phyloP scores from a whole-genome alignment of 2,113 vertebrate genomes.

The Oxyruncus cristatus region DNA sequence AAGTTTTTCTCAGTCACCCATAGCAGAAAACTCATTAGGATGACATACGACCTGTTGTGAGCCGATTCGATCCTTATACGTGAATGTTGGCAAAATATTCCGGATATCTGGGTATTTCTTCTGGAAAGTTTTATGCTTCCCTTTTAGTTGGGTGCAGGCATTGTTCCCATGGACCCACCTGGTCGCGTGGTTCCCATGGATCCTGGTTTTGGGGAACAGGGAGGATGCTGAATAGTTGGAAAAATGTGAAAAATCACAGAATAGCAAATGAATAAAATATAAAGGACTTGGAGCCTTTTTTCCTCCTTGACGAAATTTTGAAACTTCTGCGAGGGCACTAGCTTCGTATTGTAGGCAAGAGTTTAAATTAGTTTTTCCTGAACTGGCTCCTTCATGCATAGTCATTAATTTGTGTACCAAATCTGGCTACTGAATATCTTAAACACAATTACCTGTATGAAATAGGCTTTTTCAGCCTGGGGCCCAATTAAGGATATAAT shows the following conservation, averaged over 20 bases:
- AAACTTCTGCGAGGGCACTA: not conserved
- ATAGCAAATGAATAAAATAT: not conserved
- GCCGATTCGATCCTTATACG: not conserved
- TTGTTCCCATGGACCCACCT: not conserved
- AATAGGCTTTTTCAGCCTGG: not conserved
- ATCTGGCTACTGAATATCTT: not conserved
- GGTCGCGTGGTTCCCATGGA: not conserved
- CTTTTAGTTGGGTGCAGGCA: rapidly evolving
- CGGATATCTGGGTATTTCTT: not conserved
- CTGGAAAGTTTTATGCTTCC: not conserved
- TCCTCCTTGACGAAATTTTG: not conserved
- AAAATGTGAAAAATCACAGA: not conserved
- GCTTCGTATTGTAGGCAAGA: not conserved
- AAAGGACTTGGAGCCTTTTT: not conserved
- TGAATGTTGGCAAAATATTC: not conserved
- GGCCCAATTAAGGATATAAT: not conserved
- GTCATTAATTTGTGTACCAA: not conserved
- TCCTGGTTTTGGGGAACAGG: not conserved
- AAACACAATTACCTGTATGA: not conserved
- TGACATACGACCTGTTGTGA: slow-evolving; percentile 30
- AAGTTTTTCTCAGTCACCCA: slow-evolving; percentile 32
- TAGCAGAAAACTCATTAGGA: slow-evolving; percentile 51
- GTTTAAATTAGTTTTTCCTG: not conserved
- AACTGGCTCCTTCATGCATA: not conserved
- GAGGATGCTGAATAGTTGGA: not conserved